Evolutionary conservation across 1,140 invertebrate species (phyloP), one percentile per base, ranked within the genome.

Genomic region (Drosophila pallidifrons): DNA sequence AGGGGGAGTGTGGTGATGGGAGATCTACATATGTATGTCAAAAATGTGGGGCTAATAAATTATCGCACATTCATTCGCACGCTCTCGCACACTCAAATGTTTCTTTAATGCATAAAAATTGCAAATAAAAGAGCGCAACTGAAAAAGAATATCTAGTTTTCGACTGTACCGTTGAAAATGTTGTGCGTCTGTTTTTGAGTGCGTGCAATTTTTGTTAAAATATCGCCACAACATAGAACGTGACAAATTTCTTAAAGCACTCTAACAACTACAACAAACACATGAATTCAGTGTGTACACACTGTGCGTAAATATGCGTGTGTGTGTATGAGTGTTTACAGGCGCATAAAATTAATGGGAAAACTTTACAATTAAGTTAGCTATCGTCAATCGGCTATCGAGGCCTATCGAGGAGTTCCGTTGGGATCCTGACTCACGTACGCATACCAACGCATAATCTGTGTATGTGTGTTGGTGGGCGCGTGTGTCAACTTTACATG

Each of bases 21-120:
- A 49, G 47, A 67, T 63, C 35, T 25, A 25, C 20, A 25, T 25
- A 10, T 38, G 7, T 77, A 51, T 83, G 80, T 88, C 85, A 77
- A 79, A 88, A 89, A 79, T 88, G 66, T 83, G 78, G 71, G 64
- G 81, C 81, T 75, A 75, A 88, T 88, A 79, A 89, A 89, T 89
- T 85, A 89, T 79, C 70, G 70, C 80, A 88, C 77, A 82, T 80
- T 83, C 77, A 82, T 80, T 83, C 55, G 70, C 67, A 35, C 74
- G 51, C 52, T 79, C 47, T 69, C 57, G 54, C 66, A 20, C 54
- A 54, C 55, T 59, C 20, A 55, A 60, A 55, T 58, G 63, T 66
- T 88, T 77, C 76, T 73, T 71, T 86, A 86, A 81, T 86, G 78
- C 70, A 25, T 25, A 32, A 81, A 63, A 81, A 75, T 69, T 74